Evolutionary conservation across 2,797 vertebrate genomes (phyloP).

Genomic region (Darevskia mixta): DNA sequence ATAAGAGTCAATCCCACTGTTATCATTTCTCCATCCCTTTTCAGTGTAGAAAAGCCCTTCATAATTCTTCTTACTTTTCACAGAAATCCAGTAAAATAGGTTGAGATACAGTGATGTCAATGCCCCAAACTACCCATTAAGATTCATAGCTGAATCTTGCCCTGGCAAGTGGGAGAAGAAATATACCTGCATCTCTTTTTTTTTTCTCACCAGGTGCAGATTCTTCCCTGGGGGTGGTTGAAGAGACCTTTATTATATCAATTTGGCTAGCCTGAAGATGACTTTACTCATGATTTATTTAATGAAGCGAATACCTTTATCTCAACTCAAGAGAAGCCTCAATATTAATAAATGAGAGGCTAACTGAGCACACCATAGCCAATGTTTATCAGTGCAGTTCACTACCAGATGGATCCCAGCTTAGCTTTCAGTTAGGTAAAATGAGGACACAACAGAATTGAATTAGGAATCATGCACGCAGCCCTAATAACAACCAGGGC

Average conservation of each 20-base stretch:
- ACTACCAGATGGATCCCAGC: slow-evolving; percentile 50
- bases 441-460: slow-evolving; percentile 58
- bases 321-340: slow-evolving; percentile 44
- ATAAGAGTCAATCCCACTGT: neutral
- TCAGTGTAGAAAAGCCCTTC: neutral
- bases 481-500: slow-evolving; percentile 64
- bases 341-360: slow-evolving; percentile 58
- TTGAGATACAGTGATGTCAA: neutral
- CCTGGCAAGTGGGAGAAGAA: neutral
- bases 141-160: neutral
- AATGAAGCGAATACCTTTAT: slow-evolving; percentile 35
- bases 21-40: neutral
- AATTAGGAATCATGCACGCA: slow-evolving; percentile 57
- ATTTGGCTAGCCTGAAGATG: slow-evolving; percentile 12
- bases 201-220: neutral
- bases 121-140: neutral
- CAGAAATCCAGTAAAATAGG: neutral
- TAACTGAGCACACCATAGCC: slow-evolving; percentile 49
- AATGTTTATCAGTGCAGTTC: slow-evolving; percentile 54
- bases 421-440: slow-evolving; percentile 48
- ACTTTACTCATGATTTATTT: slow-evolving; percentile 39
- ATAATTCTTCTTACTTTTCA: neutral
- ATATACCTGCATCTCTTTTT: neutral
- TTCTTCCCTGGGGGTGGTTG: too few relatives aligned
- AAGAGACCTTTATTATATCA: neutral